phyloP scores from a whole-genome alignment of 2,888 invertebrate genomes.

The Calameuta idolon region DNA sequence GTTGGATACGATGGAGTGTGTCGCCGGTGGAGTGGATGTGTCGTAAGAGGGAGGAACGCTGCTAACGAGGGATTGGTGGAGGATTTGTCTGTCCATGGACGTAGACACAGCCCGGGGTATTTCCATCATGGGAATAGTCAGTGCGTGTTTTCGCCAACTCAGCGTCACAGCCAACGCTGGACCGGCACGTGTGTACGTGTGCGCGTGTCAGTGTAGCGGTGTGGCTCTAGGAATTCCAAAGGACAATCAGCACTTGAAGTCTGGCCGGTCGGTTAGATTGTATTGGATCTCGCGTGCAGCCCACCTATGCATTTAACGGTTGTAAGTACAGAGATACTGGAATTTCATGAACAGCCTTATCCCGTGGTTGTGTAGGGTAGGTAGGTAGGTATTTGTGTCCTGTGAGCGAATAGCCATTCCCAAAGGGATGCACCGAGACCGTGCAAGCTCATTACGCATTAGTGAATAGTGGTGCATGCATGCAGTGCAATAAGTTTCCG shows the following conservation, averaged over 20 bases:
- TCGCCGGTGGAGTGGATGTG: constrained; percentile 14
- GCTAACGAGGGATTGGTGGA: constrained; percentile 49
- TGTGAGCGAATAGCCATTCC: neutral
- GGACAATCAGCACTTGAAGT: no score
- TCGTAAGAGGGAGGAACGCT: constrained; percentile 31
- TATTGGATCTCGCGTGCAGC: no score
- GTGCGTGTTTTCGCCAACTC: constrained; percentile 44
- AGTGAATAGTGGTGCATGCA: constrained; percentile 10
- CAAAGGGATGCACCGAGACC: constrained; percentile 10
- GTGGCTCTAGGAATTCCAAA: no score
- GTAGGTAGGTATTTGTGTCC: neutral
- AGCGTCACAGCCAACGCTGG: constrained; percentile 49
- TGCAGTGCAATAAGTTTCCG: constrained; percentile 38
- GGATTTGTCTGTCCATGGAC: no score
- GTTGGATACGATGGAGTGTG: constrained; percentile 27
- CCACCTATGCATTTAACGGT: no score
- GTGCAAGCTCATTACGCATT: constrained; percentile 17
- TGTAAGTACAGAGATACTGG: no score
- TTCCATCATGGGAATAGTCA: constrained; percentile 36
- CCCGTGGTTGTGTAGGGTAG: no score
- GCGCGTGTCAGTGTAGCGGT: no score
- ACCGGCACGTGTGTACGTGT: no score
- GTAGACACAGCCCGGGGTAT: no score
- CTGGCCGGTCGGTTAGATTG: no score
- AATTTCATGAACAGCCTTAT: no score